A percentile compares a stretch with the other conserved stretches of the same genome.
Conservation (phyloP, 1,140 invertebrate species). For the Agraylea sexmaculata region DNA sequence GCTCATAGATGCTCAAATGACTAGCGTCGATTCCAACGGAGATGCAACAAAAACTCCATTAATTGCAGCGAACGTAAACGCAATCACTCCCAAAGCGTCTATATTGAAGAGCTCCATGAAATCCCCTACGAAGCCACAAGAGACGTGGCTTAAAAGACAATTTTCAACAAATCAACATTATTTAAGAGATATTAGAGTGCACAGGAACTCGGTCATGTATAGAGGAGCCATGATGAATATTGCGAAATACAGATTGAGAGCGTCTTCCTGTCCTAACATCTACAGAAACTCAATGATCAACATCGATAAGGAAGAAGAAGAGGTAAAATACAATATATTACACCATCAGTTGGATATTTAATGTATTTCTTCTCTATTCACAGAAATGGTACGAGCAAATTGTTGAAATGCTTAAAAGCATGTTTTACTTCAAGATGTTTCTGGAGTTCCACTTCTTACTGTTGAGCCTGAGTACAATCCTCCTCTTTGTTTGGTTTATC, state of each 20-base stretch:
- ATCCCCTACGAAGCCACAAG: constrained; percentile 14
- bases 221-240: constrained; percentile 72
- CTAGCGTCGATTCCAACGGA: constrained; percentile 8
- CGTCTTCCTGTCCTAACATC: constrained; percentile 82
- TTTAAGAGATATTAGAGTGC: constrained; percentile 61
- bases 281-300: constrained; percentile 83
- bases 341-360: background rate
- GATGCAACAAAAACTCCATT: constrained; percentile 9
- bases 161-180: constrained; percentile 54
- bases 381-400: constrained; percentile 69
- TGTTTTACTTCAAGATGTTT: constrained; percentile 73
- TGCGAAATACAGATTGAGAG: constrained; percentile 65
- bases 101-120: constrained; percentile 12
- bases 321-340: constrained; percentile 39
- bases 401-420: constrained; percentile 55
- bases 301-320: constrained; percentile 61
- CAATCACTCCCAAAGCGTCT: background rate
- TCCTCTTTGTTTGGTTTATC: constrained; percentile 82
- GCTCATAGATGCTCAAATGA: constrained; percentile 14
- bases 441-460: constrained; percentile 67
- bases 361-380: constrained; percentile 22
- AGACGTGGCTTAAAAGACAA: constrained; percentile 46
- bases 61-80: background rate
- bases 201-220: constrained; percentile 71
- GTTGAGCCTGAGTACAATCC: constrained; percentile 69